Conservation (phyloP, 1,140 invertebrate genomes). For the Batillaria attramentaria region DNA sequence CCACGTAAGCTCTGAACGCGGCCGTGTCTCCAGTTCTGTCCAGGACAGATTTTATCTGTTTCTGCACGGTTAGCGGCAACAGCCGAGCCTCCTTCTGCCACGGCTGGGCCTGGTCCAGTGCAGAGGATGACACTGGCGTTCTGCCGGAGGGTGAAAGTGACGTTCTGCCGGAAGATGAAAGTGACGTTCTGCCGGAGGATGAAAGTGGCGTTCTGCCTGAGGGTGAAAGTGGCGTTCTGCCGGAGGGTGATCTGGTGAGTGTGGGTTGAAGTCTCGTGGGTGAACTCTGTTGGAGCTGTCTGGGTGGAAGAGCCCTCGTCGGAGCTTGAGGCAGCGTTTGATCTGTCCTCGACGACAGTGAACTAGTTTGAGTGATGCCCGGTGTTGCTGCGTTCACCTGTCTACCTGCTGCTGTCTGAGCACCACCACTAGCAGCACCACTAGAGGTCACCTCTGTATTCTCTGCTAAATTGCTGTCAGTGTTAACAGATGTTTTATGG, state of each 20-base stretch:
- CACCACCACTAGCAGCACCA: not conserved
- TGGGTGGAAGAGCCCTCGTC: too few species aligned
- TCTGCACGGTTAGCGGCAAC: not conserved
- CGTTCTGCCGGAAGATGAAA: too few species aligned
- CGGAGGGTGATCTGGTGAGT: not conserved
- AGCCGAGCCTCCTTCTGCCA: not conserved
- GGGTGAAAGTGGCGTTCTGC: too few species aligned
- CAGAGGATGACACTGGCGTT: not conserved
- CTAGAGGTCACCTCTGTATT: not conserved
- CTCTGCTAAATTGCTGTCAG: not conserved
- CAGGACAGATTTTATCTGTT: not conserved
- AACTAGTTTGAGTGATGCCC: not conserved
- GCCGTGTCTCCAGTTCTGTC: constrained; percentile 1
- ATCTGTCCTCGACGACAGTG: not conserved
- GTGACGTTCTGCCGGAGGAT: too few species aligned
- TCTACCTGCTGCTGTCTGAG: not conserved
- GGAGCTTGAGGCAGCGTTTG: too few species aligned
- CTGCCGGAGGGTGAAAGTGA: too few species aligned
- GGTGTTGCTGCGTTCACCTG: not conserved
- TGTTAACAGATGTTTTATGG: not conserved
- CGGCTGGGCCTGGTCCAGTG: not conserved
- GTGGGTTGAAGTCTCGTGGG: not conserved
- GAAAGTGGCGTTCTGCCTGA: not conserved
- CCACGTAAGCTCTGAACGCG: not conserved
- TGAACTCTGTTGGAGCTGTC: not conserved